Base-by-base conservation (phyloP, 2,113 vertebrate genomes). In the Coreoperca whiteheadi region DNA sequence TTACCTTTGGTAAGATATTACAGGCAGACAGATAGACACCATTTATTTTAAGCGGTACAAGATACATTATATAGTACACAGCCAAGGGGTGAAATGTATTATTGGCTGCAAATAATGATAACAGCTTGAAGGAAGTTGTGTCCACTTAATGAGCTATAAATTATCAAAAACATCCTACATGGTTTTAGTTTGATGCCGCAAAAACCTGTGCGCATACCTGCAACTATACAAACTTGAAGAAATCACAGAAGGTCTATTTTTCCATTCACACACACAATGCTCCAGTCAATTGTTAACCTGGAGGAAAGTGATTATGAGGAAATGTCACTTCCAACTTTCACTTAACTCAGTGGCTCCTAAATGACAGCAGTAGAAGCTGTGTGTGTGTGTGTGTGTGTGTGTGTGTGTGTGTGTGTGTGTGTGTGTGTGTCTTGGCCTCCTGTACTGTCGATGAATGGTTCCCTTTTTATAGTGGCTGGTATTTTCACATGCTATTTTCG, bases 401-500 rank as follows among this genome's bases (percentile, higher is more conserved):
- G 57, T 65, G 32, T 34, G 32, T 34, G 32, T 34, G 57, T 65
- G 32, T 34, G 32, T 43, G 6, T 66, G 8, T 54, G 23, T 43
- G n/a, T 56, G 32, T 34, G 32, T 34, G 32, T 34, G 57, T 65
- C 79, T 77, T 81, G 80, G 82, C 85, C 74, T 79, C 28, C 56
- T 76, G 73, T 74, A 6, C 53, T 73, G 67, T 63, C 83, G 71
- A 84, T 65, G 39, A 87, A 86, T 82, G 34, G 14, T 56, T 65
- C 59, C 83, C 66, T 39, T 84, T 69, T 81, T 50, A 16, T 46
- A 74, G 72, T 20, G 71, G 67, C 70, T 88, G 88, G 83, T 89
- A 82, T 85, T 86, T 94, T 89, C 89, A 89, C 83, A 90, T 89
- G 86, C 86, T 88, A 87, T 92, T 92, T 87, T 86, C 3, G 43